Percentiles rank a stretch among this genome's conserved stretches.
Conservation (phyloP, 2,797 vertebrate species). For the Lindbergichthys nudifrons region DNA sequence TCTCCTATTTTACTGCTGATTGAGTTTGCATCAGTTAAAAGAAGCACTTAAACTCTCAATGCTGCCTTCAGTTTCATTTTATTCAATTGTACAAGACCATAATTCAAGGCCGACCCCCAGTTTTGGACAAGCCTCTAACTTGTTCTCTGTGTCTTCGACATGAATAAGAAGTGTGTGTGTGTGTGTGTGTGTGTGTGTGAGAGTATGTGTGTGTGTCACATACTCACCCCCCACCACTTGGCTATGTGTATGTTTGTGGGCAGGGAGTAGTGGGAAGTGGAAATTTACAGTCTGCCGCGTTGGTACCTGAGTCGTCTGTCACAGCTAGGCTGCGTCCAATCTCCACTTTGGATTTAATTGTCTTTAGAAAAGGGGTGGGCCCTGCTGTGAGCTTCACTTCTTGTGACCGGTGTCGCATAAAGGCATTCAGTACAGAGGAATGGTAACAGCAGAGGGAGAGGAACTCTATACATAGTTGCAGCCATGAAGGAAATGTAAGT, state of each 20-base stretch:
- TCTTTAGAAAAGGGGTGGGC: slow-evolving; percentile 81
- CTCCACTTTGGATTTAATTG: slow-evolving; percentile 81
- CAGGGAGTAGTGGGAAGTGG: slow-evolving; percentile 74
- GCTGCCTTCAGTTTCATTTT: slow-evolving; percentile 23
- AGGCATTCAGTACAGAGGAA: slow-evolving; percentile 82
- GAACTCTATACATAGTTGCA: slow-evolving; percentile 72
- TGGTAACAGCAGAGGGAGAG: slow-evolving; percentile 83
- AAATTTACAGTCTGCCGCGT: slow-evolving; percentile 83
- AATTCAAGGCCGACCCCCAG: slow-evolving; percentile 47
- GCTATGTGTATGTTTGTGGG: slow-evolving; percentile 56
- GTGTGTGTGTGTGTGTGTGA: slow-evolving; percentile 25
- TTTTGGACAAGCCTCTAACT: slow-evolving; percentile 44
- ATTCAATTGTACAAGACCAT: slow-evolving; percentile 44
- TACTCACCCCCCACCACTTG: slow-evolving; percentile 25
- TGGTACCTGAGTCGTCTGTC: slow-evolving; percentile 79
- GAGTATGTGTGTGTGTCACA: slow-evolving; percentile 42
- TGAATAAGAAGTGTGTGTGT: slow-evolving; percentile 62
- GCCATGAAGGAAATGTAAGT: slow-evolving; percentile 87
- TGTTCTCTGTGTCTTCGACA: slow-evolving; percentile 57
- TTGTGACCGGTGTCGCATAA: slow-evolving; percentile 76
- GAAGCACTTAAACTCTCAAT: slow-evolving; percentile 16
- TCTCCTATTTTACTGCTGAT: slow-evolving; percentile 35
- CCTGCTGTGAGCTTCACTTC: slow-evolving; percentile 76
- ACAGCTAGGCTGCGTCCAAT: slow-evolving; percentile 75
- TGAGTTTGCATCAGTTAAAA: slow-evolving; percentile 4